Evolutionary conservation across 2,113 vertebrate species (phyloP).

Genomic region (Tyto alba): DNA sequence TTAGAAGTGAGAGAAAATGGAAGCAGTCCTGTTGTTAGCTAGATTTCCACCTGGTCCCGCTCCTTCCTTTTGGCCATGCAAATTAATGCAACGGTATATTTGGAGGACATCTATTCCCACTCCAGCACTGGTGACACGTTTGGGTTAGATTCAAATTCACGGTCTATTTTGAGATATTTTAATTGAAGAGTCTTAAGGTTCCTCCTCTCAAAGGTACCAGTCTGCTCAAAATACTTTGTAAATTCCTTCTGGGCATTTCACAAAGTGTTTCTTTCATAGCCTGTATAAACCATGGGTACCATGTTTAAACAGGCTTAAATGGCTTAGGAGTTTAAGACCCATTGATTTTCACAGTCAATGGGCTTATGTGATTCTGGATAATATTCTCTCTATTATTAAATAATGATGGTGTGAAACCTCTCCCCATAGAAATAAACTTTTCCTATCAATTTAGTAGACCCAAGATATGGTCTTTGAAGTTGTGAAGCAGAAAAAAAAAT

Average conservation of each 20-base stretch:
- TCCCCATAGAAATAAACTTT: slow-evolving; percentile 34
- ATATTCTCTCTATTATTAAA: slow-evolving; percentile 23
- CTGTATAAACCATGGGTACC: not conserved
- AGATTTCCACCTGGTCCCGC: not conserved
- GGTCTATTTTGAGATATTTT: slow-evolving; percentile 41
- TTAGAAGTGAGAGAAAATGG: not conserved
- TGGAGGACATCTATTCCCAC: slow-evolving; percentile 14
- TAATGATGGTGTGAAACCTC: not conserved
- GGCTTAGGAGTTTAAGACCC: not conserved
- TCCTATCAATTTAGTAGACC: not conserved
- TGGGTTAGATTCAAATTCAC: slow-evolving; percentile 11
- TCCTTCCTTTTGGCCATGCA: not conserved
- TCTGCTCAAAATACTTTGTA: slow-evolving; percentile 2
- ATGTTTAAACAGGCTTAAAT: slow-evolving; percentile 34
- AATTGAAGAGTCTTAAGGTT: slow-evolving; percentile 25
- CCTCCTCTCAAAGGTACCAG: slow-evolving; percentile 17
- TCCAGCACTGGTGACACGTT: not conserved
- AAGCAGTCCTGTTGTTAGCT: not conserved
- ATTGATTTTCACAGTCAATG: slow-evolving; percentile 31
- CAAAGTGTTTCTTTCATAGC: not conserved
- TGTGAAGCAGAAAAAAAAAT: not conserved
- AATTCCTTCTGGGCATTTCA: slow-evolving; percentile 35
- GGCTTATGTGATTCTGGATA: not conserved
- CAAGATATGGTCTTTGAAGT: not conserved
- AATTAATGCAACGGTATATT: not conserved